These are phyloP conservation scores for Ctena decussata DNA, from an alignment of 2,888 invertebrate species.

Conservation along the genomic window DNA sequence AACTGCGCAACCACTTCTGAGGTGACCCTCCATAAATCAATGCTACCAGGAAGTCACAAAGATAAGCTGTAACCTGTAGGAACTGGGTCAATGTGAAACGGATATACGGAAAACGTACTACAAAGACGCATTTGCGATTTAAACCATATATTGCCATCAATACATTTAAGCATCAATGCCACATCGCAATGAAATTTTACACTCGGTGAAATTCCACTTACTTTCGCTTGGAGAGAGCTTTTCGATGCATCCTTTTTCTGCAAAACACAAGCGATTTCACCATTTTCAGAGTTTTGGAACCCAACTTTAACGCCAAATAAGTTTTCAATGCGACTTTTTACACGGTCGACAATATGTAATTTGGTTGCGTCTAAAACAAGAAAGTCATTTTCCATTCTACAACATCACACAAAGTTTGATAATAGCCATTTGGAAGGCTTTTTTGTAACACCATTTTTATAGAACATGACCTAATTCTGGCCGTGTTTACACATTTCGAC, in stretches of 20 bases:
- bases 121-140: too few species aligned
- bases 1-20: too few species aligned
- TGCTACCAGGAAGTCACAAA: too few species aligned
- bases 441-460: background rate
- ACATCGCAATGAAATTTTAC: too few species aligned
- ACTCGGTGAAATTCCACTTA: constrained; percentile 58
- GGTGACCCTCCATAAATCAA: too few species aligned
- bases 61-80: too few species aligned
- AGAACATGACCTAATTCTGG: background rate
- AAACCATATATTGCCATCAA: too few species aligned
- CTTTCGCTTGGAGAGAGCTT: constrained; percentile 76
- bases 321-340: constrained; percentile 49
- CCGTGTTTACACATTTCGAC: background rate
- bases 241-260: constrained; percentile 66
- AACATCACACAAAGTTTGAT: background rate
- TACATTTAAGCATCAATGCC: too few species aligned
- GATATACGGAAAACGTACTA: too few species aligned
- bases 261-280: constrained; percentile 47
- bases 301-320: constrained; percentile 56
- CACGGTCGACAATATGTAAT: constrained; percentile 35
- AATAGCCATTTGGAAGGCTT: background rate
- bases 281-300: constrained; percentile 32
- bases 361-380: constrained; percentile 61
- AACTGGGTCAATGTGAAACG: too few species aligned
- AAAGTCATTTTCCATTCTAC: constrained; percentile 71